These are phyloP conservation scores for Monomorium pharaonis DNA, from an alignment of 1,140 invertebrate genomes.

Conservation along the genomic window DNA sequence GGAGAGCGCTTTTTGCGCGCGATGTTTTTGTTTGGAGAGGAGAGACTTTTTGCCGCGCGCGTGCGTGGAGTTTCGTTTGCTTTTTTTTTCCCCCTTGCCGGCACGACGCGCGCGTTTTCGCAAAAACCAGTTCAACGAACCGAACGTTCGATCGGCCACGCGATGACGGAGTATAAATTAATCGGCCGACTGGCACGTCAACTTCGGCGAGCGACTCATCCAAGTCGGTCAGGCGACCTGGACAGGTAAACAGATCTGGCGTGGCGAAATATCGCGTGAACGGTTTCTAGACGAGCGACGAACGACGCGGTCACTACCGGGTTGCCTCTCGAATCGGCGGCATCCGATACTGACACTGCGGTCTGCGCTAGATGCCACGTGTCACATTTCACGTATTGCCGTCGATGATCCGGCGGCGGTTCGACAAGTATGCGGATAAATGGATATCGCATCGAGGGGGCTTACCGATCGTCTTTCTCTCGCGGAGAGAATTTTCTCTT, in stretches of 20 bases:
- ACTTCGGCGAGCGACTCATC: constrained; percentile 60
- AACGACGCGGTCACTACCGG: constrained; percentile 68
- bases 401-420: constrained; percentile 8
- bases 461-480: not conserved
- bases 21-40: not conserved
- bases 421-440: constrained; percentile 17
- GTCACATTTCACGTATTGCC: constrained; percentile 29
- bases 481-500: no score
- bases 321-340: constrained; percentile 62
- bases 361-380: constrained; percentile 8
- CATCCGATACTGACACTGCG: constrained; percentile 50
- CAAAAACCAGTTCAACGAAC: constrained; percentile 55
- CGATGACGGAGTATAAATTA: constrained; percentile 48
- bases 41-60: not conserved
- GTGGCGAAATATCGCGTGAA: constrained; percentile 61
- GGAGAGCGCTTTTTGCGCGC: not conserved
- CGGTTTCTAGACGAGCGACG: constrained; percentile 69
- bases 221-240: constrained; percentile 53
- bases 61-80: not conserved
- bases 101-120: constrained; percentile 9
- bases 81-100: not conserved
- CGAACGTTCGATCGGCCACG: constrained; percentile 27
- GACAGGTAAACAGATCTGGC: constrained; percentile 48
- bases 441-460: not conserved
- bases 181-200: constrained; percentile 46